Conservation (phyloP, 2,797 vertebrate species). For the Gallinago stenura region DNA sequence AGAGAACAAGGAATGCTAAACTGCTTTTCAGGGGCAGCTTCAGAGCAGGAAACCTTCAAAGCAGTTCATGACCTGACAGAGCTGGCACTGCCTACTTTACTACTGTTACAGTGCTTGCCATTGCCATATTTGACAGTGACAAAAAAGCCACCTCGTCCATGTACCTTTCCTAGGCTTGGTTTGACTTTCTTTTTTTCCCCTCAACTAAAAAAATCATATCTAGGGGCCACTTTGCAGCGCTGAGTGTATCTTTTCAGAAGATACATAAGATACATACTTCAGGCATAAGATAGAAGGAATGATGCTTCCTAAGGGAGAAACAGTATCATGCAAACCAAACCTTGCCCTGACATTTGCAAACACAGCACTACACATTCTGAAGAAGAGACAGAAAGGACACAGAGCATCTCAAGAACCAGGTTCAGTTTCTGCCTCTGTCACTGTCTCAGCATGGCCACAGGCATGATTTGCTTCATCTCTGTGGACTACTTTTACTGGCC, state of each 20-base stretch:
- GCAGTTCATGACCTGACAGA: background rate
- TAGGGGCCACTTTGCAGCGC: background rate
- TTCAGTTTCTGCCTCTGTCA: background rate
- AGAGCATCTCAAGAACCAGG: background rate
- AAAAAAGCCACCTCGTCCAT: background rate
- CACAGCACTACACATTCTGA: background rate
- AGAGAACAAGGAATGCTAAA: background rate
- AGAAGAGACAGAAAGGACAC: background rate
- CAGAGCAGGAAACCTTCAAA: background rate
- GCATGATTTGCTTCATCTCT: background rate
- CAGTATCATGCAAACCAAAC: background rate
- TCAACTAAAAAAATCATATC: background rate
- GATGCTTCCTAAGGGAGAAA: background rate
- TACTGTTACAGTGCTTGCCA: background rate
- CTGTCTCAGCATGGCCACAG: background rate
- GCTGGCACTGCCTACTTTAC: background rate
- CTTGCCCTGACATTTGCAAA: background rate
- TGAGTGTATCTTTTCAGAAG: background rate
- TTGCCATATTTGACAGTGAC: background rate
- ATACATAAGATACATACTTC: background rate
- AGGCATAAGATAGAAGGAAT: background rate
- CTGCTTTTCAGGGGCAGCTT: background rate
- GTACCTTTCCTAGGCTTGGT: background rate
- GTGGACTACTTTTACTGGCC: background rate
- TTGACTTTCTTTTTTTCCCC: background rate